Evolutionary conservation across 23 tunicate species (phyloP), one percentile per base, ranked within the genome.

Genomic region (Ciona savignyi): DNA sequence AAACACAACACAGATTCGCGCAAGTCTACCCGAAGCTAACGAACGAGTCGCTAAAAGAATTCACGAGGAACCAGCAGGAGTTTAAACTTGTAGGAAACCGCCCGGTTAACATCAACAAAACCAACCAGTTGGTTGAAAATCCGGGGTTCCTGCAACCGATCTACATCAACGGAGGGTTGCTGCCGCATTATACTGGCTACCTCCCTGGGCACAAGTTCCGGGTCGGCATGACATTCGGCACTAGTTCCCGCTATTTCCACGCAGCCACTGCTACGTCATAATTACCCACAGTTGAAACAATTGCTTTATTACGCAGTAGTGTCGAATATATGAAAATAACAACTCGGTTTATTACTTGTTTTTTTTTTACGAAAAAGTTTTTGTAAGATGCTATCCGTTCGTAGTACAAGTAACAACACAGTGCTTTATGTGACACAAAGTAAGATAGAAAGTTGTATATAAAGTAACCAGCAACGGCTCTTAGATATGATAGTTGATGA

Each of bases 191-290:
- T 70, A 95, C 91, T 30, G 99, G 99, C 9, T 88, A 87, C 60
- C 65, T 95, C 23, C 99, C 99, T 2, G 99, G 99, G 0, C 90
- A 95, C 49, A 95, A 88, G 62, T 87, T 80, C 48, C 64, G 99
- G 27, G 78, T 65, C 66, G 99, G 95, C 32, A 76, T 35, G 51
- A 95, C 99, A 4, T 95, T 74, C 32, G 95, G 95, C 4, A 71
- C 94, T 20, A 86, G 90, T 64, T 80, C 97, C 4, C 63, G 97
- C 65, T 79, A 83, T 48, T 83, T 78, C 65, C 79, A 80, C 78
- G 71, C 65, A 35, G 69, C 78, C 29, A 51, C 29, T 22, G 9
- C 73, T 29, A 69, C 73, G 73, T 30, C 4, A 35, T 66, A 30
- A 29, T 24, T 25, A 66, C 30, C 30, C 56, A 42, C 15, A 6